Conservation (phyloP, 2,113 vertebrate genomes). For the Larimichthys polyactis region DNA sequence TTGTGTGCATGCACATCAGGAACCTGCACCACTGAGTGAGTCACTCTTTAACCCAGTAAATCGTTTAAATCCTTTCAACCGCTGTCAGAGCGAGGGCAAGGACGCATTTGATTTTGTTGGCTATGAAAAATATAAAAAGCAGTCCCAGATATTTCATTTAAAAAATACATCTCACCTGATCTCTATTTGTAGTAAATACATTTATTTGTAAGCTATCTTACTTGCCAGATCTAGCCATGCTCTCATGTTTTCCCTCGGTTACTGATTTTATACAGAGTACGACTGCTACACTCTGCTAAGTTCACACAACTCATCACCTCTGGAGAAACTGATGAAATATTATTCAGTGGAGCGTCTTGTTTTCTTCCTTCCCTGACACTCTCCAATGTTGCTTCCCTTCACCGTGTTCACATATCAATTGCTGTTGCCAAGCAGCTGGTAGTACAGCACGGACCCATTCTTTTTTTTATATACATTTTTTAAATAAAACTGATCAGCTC, state of each 20-base stretch:
- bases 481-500: slow-evolving; percentile 23
- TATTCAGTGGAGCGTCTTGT: slow-evolving; percentile 44
- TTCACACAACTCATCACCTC: slow-evolving; percentile 48
- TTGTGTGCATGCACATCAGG: slow-evolving; percentile 13
- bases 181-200: slow-evolving; percentile 3
- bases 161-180: background rate
- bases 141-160: background rate
- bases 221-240: slow-evolving; percentile 24
- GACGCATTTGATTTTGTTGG: background rate
- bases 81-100: background rate
- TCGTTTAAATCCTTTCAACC: slow-evolving; percentile 16
- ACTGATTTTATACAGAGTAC: slow-evolving; percentile 27
- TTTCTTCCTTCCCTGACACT: slow-evolving; percentile 35
- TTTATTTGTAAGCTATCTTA: slow-evolving; percentile 2
- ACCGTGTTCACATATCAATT: slow-evolving; percentile 23
- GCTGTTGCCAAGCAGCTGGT: slow-evolving; percentile 27
- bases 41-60: background rate
- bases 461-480: background rate
- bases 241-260: slow-evolving; percentile 14
- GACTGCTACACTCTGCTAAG: slow-evolving; percentile 37
- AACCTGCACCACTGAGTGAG: background rate
- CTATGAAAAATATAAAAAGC: background rate
- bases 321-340: slow-evolving; percentile 51
- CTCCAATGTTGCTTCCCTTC: background rate
- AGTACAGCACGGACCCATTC: background rate